Percentiles rank a stretch among this genome's conserved stretches.
phyloP scores from a whole-genome alignment of 1,140 invertebrate species.

The Lamellibrachia luymesi region DNA sequence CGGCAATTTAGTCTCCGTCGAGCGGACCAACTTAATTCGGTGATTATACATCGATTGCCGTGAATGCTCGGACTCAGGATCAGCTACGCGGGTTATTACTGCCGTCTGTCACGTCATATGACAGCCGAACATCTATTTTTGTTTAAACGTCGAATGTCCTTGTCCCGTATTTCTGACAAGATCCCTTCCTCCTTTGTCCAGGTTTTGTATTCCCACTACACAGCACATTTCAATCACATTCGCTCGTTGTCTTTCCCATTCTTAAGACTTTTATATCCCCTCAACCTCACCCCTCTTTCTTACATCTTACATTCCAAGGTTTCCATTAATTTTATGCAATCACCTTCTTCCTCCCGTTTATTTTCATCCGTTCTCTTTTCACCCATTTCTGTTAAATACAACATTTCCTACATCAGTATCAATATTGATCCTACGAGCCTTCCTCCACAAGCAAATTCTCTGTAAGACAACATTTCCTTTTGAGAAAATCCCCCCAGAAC shows the following conservation, averaged over 20 bases:
- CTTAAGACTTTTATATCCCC: not conserved
- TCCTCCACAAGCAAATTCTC: not conserved
- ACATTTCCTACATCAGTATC: not conserved
- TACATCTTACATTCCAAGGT: not conserved
- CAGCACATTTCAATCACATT: too few species aligned
- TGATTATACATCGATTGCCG: constrained; percentile 4
- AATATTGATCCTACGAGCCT: not conserved
- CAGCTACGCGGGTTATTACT: not conserved
- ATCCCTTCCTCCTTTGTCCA: not conserved
- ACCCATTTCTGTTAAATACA: not conserved
- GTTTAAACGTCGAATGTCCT: not conserved
- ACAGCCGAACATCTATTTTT: not conserved
- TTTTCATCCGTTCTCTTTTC: not conserved
- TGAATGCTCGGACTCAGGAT: not conserved
- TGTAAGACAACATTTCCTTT: not conserved
- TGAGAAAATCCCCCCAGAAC: not conserved
- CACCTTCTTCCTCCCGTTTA: not conserved
- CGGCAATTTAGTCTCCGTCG: not conserved
- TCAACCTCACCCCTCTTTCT: not conserved
- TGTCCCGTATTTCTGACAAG: not conserved
- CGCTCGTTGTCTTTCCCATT: too few species aligned
- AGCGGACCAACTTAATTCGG: not conserved
- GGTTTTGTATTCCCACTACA: not conserved
- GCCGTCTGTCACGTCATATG: not conserved
- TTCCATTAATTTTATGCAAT: not conserved